These are phyloP conservation scores for Chondrilla cf. caribensis DNA, from an alignment of 37 sponge, comb jelly and placozoan genomes.

Conservation along the genomic window DNA sequence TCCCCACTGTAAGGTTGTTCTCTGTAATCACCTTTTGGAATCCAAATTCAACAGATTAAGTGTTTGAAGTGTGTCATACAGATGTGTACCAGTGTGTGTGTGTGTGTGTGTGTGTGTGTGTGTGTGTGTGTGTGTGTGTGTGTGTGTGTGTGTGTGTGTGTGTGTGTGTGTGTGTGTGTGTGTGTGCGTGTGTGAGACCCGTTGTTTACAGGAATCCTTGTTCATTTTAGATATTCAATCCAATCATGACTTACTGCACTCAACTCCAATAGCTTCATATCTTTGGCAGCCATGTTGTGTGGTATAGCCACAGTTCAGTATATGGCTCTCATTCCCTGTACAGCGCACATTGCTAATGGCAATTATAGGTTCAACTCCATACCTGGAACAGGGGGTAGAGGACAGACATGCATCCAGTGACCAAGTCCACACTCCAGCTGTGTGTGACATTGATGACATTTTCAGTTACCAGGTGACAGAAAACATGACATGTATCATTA, in stretches of 20 bases:
- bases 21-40: background rate
- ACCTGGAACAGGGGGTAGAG: background rate
- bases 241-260: too few species aligned
- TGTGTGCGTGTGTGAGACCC: constrained; percentile 15
- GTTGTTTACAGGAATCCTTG: too few species aligned
- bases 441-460: too few species aligned
- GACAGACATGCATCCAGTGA: background rate
- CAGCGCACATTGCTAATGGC: background rate
- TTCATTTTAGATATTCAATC: too few species aligned
- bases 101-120: constrained; percentile 24
- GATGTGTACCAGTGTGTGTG: background rate
- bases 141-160: constrained; percentile 15
- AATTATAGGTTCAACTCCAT: background rate
- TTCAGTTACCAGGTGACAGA: too few species aligned
- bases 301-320: background rate
- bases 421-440: too few species aligned
- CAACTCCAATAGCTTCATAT: background rate
- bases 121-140: constrained; percentile 9
- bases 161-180: constrained; percentile 19
- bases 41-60: background rate
- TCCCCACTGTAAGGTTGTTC: background rate
- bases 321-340: background rate
- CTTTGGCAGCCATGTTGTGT: background rate
- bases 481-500: too few species aligned
- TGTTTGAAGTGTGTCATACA: background rate